Evolutionary conservation across 2,888 invertebrate genomes (phyloP).

Genomic region (Troglohyphantes excavatus): DNA sequence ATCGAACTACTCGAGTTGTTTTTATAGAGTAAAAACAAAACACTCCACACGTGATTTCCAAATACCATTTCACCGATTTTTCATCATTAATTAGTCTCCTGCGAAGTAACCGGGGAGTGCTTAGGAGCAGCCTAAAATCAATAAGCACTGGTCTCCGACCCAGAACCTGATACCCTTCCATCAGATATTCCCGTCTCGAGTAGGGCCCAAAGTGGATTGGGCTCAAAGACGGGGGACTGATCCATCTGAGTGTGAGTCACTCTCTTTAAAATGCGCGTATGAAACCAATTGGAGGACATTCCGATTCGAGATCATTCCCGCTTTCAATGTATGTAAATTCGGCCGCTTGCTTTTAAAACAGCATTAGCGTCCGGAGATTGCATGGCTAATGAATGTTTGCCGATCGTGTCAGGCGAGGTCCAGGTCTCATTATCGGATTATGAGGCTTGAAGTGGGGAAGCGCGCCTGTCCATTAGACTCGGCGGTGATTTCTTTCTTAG

Average conservation of each 20-base stretch:
- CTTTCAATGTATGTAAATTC: constrained; percentile 76
- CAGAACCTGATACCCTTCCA: neutral
- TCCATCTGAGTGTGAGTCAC: constrained; percentile 64
- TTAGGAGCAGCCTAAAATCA: neutral
- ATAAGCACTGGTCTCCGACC: neutral
- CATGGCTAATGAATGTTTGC: constrained; percentile 69
- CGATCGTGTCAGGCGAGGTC: constrained; percentile 59
- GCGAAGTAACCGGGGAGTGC: too few relatives aligned
- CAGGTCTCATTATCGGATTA: constrained; percentile 75
- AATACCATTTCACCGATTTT: too few relatives aligned
- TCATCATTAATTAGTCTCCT: too few relatives aligned
- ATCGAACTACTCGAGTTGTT: too few relatives aligned
- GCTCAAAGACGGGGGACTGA: neutral
- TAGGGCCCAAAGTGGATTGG: neutral
- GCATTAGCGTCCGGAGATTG: constrained; percentile 67
- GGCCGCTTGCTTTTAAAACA: constrained; percentile 75
- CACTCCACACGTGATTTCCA: too few relatives aligned
- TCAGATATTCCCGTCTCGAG: neutral
- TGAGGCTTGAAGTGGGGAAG: constrained; percentile 58
- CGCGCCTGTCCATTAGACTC: constrained; percentile 1
- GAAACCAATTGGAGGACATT: constrained; percentile 34
- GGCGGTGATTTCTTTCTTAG: constrained; percentile 54
- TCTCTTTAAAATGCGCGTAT: constrained; percentile 27
- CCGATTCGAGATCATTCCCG: constrained; percentile 58
- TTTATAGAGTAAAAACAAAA: too few relatives aligned